phyloP scores from a whole-genome alignment of 2,797 vertebrate genomes.

The Enteromius anoplus region DNA sequence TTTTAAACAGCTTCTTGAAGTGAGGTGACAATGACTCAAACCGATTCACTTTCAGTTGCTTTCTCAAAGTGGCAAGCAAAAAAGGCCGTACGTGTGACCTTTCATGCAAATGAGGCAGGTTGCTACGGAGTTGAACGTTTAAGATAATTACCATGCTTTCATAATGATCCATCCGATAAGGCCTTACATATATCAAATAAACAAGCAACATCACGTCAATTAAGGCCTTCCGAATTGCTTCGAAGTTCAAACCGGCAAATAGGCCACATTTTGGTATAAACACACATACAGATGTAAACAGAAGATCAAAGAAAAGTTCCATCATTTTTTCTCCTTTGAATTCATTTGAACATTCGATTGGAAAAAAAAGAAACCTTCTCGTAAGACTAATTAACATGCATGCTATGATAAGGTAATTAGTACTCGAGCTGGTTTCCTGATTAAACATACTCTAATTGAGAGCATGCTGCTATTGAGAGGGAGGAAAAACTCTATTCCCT shows the following conservation, averaged over 20 bases:
- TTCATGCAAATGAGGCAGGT: slow-evolving; percentile 59
- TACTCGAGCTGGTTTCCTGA: slow-evolving; percentile 60
- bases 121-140: slow-evolving; percentile 67
- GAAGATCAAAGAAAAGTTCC: slow-evolving; percentile 72
- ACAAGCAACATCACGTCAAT: slow-evolving; percentile 81
- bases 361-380: slow-evolving; percentile 52
- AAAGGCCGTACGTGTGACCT: neutral
- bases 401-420: slow-evolving; percentile 64
- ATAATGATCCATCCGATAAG: slow-evolving; percentile 77
- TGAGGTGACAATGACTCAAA: slow-evolving; percentile 44
- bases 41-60: slow-evolving; percentile 43
- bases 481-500: slow-evolving; percentile 46
- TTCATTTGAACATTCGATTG: slow-evolving; percentile 54
- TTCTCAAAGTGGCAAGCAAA: slow-evolving; percentile 24
- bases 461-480: slow-evolving; percentile 58
- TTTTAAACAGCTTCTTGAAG: slow-evolving; percentile 29
- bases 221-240: slow-evolving; percentile 73
- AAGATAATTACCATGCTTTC: slow-evolving; percentile 77
- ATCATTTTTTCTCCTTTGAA: slow-evolving; percentile 59
- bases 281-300: slow-evolving; percentile 54
- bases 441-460: slow-evolving; percentile 68
- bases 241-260: slow-evolving; percentile 62
- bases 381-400: slow-evolving; percentile 67
- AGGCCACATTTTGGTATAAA: slow-evolving; percentile 55
- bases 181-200: slow-evolving; percentile 78